Percentiles rank a stretch among this genome's conserved stretches.
phyloP scores from a whole-genome alignment of 1,140 invertebrate species.

The Panonychus citri region DNA sequence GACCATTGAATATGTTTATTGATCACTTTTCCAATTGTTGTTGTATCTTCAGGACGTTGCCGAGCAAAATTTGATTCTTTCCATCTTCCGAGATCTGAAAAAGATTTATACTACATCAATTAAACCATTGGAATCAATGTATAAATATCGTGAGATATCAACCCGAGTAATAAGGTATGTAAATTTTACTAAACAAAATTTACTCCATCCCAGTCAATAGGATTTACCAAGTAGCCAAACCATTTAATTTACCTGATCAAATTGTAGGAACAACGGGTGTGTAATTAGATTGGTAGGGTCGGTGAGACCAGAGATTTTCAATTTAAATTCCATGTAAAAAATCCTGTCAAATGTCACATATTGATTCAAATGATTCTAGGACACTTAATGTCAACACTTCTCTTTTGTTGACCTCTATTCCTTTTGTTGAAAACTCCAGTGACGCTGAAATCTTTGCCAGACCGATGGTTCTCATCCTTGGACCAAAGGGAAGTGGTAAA shows the following conservation, averaged over 20 bases:
- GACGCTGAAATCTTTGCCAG: slow-evolving; percentile 88
- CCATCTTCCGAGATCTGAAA: slow-evolving; percentile 59
- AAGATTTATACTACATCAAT: slow-evolving; percentile 63
- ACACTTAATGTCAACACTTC: too few relatives aligned
- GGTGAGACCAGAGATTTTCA: too few relatives aligned
- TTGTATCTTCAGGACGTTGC: slow-evolving; percentile 25
- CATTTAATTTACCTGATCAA: too few relatives aligned
- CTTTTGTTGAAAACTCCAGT: slow-evolving; percentile 16
- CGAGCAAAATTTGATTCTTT: slow-evolving; percentile 37
- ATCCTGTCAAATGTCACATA: too few relatives aligned
- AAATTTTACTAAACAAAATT: not conserved
- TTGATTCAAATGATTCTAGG: not conserved
- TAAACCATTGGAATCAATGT: slow-evolving; percentile 62
- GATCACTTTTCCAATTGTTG: not conserved
- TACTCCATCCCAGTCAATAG: too few relatives aligned
- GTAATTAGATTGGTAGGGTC: too few relatives aligned
- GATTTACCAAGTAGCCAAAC: too few relatives aligned
- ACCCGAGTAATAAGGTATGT: slow-evolving; percentile 32
- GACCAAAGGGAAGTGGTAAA: slow-evolving; percentile 85
- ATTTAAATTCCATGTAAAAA: not conserved
- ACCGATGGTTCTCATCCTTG: slow-evolving; percentile 72
- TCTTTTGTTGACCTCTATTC: not conserved
- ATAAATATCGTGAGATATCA: slow-evolving; percentile 74
- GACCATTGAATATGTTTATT: too few relatives aligned
- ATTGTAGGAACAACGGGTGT: too few relatives aligned